Conservation (phyloP, 92 coral and sea anemone genomes). For the Heliopora coerulea region DNA sequence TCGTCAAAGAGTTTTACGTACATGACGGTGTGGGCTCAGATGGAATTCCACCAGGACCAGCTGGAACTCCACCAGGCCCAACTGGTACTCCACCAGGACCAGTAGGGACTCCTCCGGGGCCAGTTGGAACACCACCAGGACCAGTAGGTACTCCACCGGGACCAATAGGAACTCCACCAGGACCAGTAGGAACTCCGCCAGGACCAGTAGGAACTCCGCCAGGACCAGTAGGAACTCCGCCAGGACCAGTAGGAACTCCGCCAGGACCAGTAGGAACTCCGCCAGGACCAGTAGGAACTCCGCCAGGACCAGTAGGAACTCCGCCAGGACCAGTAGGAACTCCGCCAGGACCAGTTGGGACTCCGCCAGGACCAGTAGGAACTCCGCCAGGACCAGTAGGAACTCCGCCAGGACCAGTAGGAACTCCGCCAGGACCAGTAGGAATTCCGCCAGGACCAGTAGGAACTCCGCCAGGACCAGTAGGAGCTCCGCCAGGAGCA, state of each 20-base stretch:
- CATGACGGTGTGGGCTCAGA: slow-evolving; percentile 30
- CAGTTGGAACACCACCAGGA: neutral
- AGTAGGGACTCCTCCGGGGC: neutral
- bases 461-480: slow-evolving; percentile 9
- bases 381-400: neutral
- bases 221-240: neutral
- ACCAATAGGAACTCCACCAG: neutral
- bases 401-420: neutral
- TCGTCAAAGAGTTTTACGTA: neutral
- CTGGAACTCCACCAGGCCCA: slow-evolving; percentile 11
- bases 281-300: neutral
- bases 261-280: slow-evolving; percentile 14
- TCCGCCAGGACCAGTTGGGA: neutral
- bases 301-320: neutral
- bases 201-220: slow-evolving; percentile 2
- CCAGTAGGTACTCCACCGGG: neutral
- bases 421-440: slow-evolving; percentile 6
- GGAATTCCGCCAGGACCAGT: slow-evolving; percentile 13
- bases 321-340: neutral
- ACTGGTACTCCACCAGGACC: slow-evolving; percentile 9
- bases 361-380: slow-evolving; percentile 2
- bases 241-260: neutral
- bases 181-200: neutral
- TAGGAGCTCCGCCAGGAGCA: neutral
- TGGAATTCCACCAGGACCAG: neutral